These are phyloP conservation scores for Gadus chalcogrammus DNA, from an alignment of 2,113 vertebrate genomes.

Conservation along the genomic window DNA sequence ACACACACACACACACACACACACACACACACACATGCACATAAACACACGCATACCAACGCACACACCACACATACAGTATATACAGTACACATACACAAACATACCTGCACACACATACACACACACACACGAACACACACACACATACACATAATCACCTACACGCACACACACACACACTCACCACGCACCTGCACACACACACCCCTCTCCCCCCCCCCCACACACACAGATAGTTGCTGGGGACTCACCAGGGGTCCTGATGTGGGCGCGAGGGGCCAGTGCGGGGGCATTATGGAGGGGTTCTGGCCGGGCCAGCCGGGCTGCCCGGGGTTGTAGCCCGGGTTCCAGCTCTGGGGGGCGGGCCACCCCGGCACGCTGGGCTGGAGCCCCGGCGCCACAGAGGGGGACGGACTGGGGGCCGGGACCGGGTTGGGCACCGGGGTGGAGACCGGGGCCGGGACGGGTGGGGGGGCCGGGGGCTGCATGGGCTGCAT, in stretches of 20 bases:
- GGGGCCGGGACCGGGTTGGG: background rate
- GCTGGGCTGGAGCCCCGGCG: constrained; percentile 28
- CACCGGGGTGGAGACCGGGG: background rate
- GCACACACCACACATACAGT: too few species aligned
- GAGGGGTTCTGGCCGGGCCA: constrained; percentile 70
- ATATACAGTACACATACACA: too few species aligned
- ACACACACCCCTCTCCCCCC: too few species aligned
- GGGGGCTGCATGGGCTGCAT: background rate
- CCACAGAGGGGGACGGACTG: background rate
- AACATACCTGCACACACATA: too few species aligned
- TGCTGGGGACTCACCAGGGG: constrained; percentile 61
- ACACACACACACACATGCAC: too few species aligned
- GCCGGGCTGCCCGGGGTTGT: constrained; percentile 72
- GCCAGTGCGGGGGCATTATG: constrained; percentile 55
- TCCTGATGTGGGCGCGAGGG: constrained; percentile 59
- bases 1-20: too few species aligned
- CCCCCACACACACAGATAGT: too few species aligned
- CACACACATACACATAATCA: too few species aligned
- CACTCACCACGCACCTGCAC: too few species aligned
- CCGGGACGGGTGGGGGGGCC: background rate
- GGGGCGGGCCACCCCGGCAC: constrained; percentile 46
- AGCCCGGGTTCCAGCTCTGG: constrained; percentile 53
- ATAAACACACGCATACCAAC: too few species aligned
- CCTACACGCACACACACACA: too few species aligned
- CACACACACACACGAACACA: too few species aligned